Evolutionary conservation across 2,113 vertebrate genomes (phyloP).

Genomic region (Delphinapterus leucas): DNA sequence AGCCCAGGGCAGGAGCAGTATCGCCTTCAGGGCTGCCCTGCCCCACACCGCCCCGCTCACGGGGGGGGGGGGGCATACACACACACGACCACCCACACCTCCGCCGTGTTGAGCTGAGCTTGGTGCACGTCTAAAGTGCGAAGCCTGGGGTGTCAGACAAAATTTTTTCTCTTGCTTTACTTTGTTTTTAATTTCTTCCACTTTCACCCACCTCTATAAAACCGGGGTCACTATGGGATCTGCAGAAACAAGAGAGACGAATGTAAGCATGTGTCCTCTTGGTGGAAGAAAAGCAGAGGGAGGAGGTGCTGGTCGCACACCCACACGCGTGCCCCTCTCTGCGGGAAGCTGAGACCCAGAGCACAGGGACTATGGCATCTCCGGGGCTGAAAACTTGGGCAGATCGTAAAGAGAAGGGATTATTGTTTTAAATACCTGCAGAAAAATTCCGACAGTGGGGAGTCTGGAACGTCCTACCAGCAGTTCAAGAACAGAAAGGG

Average conservation of each 20-base stretch:
- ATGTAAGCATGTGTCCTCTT: background rate
- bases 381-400: background rate
- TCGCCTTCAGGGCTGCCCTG: rapidly evolving
- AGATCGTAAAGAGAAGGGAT: background rate
- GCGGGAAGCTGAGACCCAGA: background rate
- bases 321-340: background rate
- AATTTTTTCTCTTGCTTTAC: background rate
- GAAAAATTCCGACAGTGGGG: background rate
- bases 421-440: background rate
- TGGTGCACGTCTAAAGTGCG: no score
- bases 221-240: background rate
- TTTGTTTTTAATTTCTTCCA: background rate
- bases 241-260: background rate
- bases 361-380: background rate
- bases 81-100: no score
- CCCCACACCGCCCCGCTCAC: no score
- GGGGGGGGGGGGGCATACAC: no score
- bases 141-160: no score
- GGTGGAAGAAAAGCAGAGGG: background rate
- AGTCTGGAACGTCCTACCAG: background rate
- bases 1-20: no score
- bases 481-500: background rate
- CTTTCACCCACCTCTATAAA: background rate
- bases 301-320: background rate
- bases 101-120: no score